These are phyloP conservation scores for Lasioglossum calceatum DNA, from an alignment of 2,888 invertebrate genomes.

Conservation along the genomic window DNA sequence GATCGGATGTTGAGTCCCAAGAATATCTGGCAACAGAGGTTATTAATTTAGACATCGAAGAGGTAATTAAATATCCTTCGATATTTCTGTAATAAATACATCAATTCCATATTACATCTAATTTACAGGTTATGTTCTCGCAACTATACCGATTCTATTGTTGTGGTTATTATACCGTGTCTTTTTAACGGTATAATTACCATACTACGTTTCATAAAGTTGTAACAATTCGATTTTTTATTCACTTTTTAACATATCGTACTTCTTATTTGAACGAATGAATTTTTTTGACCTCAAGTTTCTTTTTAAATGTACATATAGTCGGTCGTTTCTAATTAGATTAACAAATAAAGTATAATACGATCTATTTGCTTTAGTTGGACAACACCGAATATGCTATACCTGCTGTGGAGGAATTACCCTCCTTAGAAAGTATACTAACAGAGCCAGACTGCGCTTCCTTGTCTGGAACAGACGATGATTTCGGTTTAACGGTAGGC, in stretches of 20 bases:
- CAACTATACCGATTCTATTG: neutral
- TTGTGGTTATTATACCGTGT: conserved; percentile 10
- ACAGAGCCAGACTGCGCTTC: conserved; percentile 90
- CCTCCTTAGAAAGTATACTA: conserved; percentile 92
- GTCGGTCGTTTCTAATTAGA: neutral
- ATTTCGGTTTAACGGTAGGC: conserved; percentile 77
- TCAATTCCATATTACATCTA: neutral
- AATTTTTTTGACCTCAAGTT: neutral
- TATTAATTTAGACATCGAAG: conserved; percentile 89
- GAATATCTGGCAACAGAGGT: conserved; percentile 87
- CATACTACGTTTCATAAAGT: neutral
- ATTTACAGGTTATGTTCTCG: conserved; percentile 54
- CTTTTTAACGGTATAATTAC: conserved; percentile 1
- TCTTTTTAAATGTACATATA: neutral
- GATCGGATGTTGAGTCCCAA: conserved; percentile 89
- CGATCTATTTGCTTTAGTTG: conserved; percentile 85
- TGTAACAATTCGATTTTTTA: neutral
- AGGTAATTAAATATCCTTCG: conserved; percentile 84
- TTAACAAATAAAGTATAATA: conserved; percentile 4
- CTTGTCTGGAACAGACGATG: conserved; percentile 85
- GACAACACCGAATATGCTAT: conserved; percentile 93
- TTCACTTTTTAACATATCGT: neutral
- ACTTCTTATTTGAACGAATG: neutral
- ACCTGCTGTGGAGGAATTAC: conserved; percentile 90
- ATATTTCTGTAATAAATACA: neutral